Conservation (phyloP, 2,113 vertebrate genomes). For the Romanogobio albipinnatus region DNA sequence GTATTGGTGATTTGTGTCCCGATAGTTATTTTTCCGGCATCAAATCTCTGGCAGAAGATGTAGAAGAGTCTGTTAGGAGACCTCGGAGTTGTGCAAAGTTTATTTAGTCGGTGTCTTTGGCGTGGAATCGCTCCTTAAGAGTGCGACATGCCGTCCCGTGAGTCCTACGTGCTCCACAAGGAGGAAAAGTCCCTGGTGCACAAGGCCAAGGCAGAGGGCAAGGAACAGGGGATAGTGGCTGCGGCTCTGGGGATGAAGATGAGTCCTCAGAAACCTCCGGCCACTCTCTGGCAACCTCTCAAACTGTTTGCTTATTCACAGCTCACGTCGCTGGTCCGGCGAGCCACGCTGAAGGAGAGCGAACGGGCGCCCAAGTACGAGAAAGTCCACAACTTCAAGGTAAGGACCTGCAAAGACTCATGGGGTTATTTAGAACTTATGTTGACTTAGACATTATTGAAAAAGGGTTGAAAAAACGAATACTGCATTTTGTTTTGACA, state of each 20-base stretch:
- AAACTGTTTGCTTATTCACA: conserved; percentile 99
- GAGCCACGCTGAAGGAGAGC: conserved; percentile 97
- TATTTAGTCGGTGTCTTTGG: neutral
- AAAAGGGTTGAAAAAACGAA: neutral
- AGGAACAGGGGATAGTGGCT: conserved; percentile 89
- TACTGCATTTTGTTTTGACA: neutral
- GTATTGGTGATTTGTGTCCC: neutral
- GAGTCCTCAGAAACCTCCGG: conserved; percentile 91
- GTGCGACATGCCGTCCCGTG: conserved; percentile 88
- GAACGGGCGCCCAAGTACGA: conserved; percentile 94
- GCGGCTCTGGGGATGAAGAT: conserved; percentile 94
- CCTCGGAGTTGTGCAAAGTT: neutral
- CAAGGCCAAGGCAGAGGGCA: conserved; percentile 85
- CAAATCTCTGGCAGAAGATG: neutral
- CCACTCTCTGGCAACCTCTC: conserved; percentile 91
- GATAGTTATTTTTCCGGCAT: neutral
- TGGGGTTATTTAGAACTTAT: neutral
- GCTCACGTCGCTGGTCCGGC: conserved; percentile 95
- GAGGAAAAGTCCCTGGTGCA: conserved; percentile 80
- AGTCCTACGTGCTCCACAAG: conserved; percentile 83
- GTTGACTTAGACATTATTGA: neutral
- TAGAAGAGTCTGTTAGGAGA: neutral
- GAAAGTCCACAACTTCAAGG: conserved; percentile 99
- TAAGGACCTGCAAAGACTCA: conserved; percentile 73
- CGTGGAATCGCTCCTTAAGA: conserved; percentile 41